phyloP scores from a whole-genome alignment of 2,113 vertebrate species.

The Takifugu bimaculatus region DNA sequence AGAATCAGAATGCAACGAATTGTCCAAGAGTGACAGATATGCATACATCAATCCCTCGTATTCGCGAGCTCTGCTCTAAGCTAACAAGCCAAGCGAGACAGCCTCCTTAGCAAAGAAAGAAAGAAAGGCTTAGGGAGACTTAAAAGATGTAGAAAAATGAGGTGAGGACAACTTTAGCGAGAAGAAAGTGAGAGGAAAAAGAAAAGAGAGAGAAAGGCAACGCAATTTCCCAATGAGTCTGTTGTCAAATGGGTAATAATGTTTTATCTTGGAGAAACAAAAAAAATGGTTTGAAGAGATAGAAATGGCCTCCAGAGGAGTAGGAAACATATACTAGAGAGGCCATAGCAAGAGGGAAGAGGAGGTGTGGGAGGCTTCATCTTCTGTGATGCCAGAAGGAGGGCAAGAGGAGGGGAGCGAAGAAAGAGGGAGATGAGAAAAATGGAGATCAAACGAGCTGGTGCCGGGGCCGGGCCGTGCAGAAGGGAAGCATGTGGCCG shows the following conservation, averaged over 20 bases:
- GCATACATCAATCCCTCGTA: background rate
- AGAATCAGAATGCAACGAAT: constrained; percentile 41
- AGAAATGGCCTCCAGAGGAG: constrained; percentile 5
- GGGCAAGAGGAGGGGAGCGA: constrained; percentile 22
- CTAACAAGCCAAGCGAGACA: constrained; percentile 9
- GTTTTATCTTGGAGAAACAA: background rate
- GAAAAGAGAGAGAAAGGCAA: constrained; percentile 2
- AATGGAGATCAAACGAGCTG: constrained; percentile 54
- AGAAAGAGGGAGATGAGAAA: constrained; percentile 16
- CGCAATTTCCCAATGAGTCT: constrained; percentile 2
- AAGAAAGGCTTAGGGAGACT: constrained; percentile 2
- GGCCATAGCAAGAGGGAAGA: constrained; percentile 27
- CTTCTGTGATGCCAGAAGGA: constrained; percentile 26
- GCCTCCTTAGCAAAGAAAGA: constrained; percentile 19
- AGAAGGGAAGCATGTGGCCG: constrained; percentile 42
- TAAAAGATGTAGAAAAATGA: constrained; percentile 9
- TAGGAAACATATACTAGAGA: background rate
- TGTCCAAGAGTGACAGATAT: constrained; percentile 57
- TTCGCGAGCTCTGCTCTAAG: constrained; percentile 12
- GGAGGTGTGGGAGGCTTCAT: constrained; percentile 23
- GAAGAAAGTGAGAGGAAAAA: constrained; percentile 22
- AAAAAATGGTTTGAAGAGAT: background rate
- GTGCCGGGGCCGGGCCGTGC: constrained; percentile 21
- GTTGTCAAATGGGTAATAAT: background rate
- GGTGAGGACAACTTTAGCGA: constrained; percentile 46